Conservation (phyloP, 2,888 invertebrate species). For the Ferrisia virgata region DNA sequence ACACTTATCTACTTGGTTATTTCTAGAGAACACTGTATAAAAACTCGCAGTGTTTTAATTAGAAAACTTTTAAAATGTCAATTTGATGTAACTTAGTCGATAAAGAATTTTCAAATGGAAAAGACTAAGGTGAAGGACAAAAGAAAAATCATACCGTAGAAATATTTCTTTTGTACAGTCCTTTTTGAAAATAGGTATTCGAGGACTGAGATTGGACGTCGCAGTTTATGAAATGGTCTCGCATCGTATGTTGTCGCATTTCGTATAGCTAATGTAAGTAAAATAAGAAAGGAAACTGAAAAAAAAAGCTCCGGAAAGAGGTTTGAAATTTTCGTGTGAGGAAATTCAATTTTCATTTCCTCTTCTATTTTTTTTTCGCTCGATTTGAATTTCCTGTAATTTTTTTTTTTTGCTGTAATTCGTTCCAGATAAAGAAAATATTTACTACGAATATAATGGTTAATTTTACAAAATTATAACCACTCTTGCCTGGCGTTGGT, state of each 20-base stretch:
- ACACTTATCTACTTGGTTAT: no score
- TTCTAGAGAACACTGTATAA: not conserved
- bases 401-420: not conserved
- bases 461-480: not conserved
- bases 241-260: not conserved
- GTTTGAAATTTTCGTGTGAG: not conserved
- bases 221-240: not conserved
- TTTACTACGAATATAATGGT: not conserved
- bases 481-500: not conserved
- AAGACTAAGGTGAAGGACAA: not conserved
- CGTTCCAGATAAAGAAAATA: not conserved
- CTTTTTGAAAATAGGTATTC: not conserved
- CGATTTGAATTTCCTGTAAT: not conserved
- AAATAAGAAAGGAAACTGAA: no score
- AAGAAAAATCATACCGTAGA: not conserved
- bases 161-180: not conserved
- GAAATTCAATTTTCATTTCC: not conserved
- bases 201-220: not conserved
- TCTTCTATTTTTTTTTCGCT: not conserved
- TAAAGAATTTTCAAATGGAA: not conserved
- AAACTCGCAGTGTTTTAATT: not conserved
- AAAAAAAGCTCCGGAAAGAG: not conserved
- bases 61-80: not conserved
- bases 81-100: not conserved
- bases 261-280: no score